phyloP scores from a whole-genome alignment of 1,140 invertebrate genomes.

The Archivesica marissinica region DNA sequence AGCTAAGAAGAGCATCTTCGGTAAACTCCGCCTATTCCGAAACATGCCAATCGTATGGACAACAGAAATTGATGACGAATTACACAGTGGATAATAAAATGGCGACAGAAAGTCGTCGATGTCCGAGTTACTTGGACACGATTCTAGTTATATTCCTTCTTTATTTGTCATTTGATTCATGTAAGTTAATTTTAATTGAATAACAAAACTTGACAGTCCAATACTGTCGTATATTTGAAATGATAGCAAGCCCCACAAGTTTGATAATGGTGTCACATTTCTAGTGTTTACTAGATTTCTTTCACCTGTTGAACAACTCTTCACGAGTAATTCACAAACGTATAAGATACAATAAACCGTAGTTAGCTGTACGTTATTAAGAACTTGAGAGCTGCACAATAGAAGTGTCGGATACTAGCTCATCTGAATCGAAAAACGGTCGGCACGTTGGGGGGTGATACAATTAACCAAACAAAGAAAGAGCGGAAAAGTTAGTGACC shows the following conservation, averaged over 20 bases:
- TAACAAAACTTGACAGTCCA: neutral
- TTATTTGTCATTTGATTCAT: conserved; percentile 1
- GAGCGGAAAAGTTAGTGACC: too few relatives aligned
- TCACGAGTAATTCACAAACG: neutral
- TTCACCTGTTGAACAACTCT: neutral
- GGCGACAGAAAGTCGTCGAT: conserved; percentile 60
- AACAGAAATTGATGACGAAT: conserved; percentile 49
- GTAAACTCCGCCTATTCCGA: neutral
- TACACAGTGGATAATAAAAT: conserved; percentile 37
- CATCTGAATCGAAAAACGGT: too few relatives aligned
- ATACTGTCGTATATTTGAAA: neutral
- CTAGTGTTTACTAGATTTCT: conserved; percentile 1
- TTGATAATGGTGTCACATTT: neutral
- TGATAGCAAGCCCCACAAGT: neutral
- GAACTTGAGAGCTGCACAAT: neutral
- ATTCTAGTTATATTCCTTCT: conserved; percentile 47
- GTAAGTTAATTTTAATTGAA: conserved; percentile 11
- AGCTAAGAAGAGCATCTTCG: too few relatives aligned
- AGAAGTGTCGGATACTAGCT: too few relatives aligned
- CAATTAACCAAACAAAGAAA: too few relatives aligned
- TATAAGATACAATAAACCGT: neutral
- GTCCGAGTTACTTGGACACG: conserved; percentile 17
- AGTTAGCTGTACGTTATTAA: neutral
- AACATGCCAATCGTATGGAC: neutral
- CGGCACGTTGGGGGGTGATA: too few relatives aligned